phyloP scores from a whole-genome alignment of 2,888 invertebrate genomes.

The Hofmannophila pseudospretella region DNA sequence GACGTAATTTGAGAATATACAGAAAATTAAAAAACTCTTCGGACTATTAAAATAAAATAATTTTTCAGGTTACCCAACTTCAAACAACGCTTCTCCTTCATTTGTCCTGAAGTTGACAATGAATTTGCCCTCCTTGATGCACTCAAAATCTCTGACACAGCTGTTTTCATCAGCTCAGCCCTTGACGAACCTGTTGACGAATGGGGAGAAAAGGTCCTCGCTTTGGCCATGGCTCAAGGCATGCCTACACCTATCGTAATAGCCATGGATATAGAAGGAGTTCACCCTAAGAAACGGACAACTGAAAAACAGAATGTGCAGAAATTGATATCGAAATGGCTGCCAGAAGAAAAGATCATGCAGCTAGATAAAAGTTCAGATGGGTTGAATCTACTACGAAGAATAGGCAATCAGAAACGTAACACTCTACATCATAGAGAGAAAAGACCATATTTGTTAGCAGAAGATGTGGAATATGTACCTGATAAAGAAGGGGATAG shows the following conservation, averaged over 20 bases:
- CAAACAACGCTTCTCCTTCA: constrained; percentile 92
- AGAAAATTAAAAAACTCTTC: background rate
- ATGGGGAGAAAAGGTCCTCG: constrained; percentile 87
- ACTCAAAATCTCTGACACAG: constrained; percentile 92
- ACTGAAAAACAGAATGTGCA: constrained; percentile 83
- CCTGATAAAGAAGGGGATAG: constrained; percentile 57
- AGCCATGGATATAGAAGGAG: constrained; percentile 84
- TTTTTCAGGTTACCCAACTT: constrained; percentile 87
- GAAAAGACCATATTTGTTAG: constrained; percentile 89
- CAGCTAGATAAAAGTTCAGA: constrained; percentile 86
- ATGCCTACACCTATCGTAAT: constrained; percentile 87
- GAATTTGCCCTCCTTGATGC: constrained; percentile 87
- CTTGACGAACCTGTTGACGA: constrained; percentile 85
- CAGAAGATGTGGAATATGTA: constrained; percentile 86
- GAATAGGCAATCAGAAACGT: constrained; percentile 90
- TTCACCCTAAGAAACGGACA: constrained; percentile 85
- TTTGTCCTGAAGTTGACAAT: constrained; percentile 85
- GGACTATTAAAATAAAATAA: background rate
- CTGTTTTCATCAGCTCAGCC: constrained; percentile 87
- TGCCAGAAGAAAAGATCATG: constrained; percentile 90
- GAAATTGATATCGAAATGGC: constrained; percentile 81
- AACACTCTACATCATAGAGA: constrained; percentile 83
- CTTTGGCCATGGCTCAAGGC: constrained; percentile 88
- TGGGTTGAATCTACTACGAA: constrained; percentile 81
- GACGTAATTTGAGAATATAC: no score